These are phyloP conservation scores for Podabrus alpinus DNA, from an alignment of 2,888 invertebrate genomes.

Conservation along the genomic window DNA sequence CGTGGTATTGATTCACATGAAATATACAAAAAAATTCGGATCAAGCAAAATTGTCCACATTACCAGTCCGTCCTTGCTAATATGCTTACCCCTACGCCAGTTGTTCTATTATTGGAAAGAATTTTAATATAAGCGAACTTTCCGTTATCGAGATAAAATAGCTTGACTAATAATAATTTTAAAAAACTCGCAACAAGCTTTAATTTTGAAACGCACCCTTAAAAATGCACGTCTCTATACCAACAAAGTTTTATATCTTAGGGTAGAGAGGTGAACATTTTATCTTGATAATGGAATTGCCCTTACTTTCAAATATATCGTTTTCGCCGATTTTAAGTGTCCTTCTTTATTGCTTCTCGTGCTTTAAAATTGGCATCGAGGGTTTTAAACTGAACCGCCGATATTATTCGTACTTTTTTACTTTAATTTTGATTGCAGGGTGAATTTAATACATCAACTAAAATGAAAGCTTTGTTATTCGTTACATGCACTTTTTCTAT, in stretches of 20 bases:
- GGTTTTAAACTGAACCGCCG: neutral
- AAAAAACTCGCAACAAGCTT: neutral
- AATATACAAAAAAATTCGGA: no score
- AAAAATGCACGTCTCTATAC: neutral
- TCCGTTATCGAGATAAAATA: no score
- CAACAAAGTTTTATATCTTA: neutral
- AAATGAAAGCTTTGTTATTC: neutral
- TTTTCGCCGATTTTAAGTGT: neutral
- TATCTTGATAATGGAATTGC: neutral
- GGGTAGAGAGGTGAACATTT: neutral
- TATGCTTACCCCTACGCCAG: no score
- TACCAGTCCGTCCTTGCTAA: no score
- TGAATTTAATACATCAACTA: neutral
- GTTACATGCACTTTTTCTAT: conserved; percentile 6
- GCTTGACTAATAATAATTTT: neutral
- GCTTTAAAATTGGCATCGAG: neutral
- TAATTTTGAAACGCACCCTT: neutral
- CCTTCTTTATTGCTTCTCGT: neutral
- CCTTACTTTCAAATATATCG: neutral
- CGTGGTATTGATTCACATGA: no score
- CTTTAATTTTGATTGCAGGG: neutral
- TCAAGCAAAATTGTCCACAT: no score
- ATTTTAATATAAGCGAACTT: no score
- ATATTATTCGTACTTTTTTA: neutral
- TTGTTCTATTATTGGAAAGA: no score